phyloP scores from a whole-genome alignment of 2,113 vertebrate species.

The Phaethon lepturus region DNA sequence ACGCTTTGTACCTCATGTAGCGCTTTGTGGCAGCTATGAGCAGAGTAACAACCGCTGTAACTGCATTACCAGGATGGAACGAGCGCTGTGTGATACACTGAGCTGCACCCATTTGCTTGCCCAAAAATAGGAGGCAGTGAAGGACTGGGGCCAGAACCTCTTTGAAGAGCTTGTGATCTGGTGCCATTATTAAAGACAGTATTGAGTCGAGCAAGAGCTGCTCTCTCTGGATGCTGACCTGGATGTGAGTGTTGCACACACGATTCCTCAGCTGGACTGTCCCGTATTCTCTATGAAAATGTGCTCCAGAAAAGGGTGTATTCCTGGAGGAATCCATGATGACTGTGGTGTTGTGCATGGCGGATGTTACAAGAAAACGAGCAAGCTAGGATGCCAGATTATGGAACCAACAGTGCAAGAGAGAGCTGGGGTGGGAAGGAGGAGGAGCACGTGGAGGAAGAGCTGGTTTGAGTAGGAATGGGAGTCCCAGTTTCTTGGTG shows the following conservation, averaged over 20 bases:
- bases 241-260: not conserved
- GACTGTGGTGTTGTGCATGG: not conserved
- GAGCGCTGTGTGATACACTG: rapidly evolving
- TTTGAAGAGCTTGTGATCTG: not conserved
- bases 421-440: not conserved
- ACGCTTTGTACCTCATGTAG: not conserved
- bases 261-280: not conserved
- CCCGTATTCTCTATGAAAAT: not conserved
- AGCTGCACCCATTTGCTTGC: not conserved
- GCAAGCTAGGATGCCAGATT: not conserved
- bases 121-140: not conserved
- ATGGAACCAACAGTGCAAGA: not conserved
- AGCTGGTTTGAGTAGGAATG: not conserved
- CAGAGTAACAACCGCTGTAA: not conserved
- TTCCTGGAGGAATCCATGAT: not conserved
- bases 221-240: not conserved
- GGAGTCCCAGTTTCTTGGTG: not conserved
- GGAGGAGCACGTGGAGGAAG: not conserved
- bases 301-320: not conserved
- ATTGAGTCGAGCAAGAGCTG: not conserved
- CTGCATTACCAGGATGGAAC: not conserved
- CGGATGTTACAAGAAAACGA: not conserved
- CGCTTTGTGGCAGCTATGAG: not conserved
- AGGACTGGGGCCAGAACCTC: not conserved
- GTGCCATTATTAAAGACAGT: not conserved